These are phyloP conservation scores for Rhagonycha lutea DNA, from an alignment of 2,888 invertebrate genomes.

Conservation along the genomic window DNA sequence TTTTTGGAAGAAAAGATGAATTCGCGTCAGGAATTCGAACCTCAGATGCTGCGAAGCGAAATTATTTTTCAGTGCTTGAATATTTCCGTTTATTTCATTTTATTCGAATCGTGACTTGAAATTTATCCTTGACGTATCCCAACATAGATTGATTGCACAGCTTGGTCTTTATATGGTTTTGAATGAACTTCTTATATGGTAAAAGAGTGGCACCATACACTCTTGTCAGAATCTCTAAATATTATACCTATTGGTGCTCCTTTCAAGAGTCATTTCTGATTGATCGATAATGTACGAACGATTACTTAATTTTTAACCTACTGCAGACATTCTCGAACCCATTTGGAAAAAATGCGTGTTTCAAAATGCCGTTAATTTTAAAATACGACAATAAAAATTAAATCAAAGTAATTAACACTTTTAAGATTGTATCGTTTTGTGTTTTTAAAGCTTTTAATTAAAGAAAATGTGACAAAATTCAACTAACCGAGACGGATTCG, in stretches of 20 bases:
- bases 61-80: neutral
- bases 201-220: conserved; percentile 6
- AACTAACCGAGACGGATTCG: neutral
- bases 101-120: conserved; percentile 14
- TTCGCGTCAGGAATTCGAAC: neutral
- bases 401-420: neutral
- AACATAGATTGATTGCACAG: neutral
- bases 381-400: neutral
- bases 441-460: neutral
- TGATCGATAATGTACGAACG: neutral
- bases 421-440: neutral
- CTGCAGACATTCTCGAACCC: neutral
- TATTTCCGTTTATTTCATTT: conserved; percentile 20
- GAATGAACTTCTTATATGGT: conserved; percentile 8
- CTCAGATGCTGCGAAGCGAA: neutral
- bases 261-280: neutral
- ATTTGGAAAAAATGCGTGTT: neutral
- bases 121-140: conserved; percentile 18
- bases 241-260: neutral
- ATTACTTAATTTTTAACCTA: neutral
- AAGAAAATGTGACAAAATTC: neutral
- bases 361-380: neutral
- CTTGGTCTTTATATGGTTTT: conserved; percentile 6
- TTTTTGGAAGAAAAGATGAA: neutral
- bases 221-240: neutral